phyloP scores from a whole-genome alignment of 1,140 invertebrate species.

The Neodiprion fabricii region DNA sequence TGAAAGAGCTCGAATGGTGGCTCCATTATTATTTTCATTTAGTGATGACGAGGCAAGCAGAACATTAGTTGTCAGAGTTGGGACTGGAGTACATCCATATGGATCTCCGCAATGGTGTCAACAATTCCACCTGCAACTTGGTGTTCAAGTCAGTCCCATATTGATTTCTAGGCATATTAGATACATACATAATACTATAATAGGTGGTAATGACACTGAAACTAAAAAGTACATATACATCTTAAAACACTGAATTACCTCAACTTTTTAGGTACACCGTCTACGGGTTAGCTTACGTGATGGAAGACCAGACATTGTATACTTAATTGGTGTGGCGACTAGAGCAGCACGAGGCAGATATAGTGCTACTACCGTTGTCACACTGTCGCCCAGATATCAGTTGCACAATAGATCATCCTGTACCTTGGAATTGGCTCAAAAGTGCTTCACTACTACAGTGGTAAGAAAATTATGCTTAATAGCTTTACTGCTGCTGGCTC shows the following conservation, averaged over 20 bases:
- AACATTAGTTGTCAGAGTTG: conserved; percentile 70
- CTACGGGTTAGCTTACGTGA: conserved; percentile 70
- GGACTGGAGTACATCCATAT: conserved; percentile 70
- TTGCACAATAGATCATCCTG: conserved; percentile 89
- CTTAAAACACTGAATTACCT: conserved; percentile 13
- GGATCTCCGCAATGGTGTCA: conserved; percentile 80
- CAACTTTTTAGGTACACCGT: conserved; percentile 66
- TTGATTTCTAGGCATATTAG: too few relatives aligned
- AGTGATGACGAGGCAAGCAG: conserved; percentile 82
- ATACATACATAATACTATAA: conserved; percentile 33
- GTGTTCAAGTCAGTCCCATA: conserved; percentile 66
- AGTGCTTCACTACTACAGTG: conserved; percentile 72
- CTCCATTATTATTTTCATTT: conserved; percentile 94
- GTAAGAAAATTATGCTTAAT: conserved; percentile 42
- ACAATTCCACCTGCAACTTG: conserved; percentile 81
- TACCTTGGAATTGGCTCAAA: conserved; percentile 87
- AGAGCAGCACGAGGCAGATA: conserved; percentile 86
- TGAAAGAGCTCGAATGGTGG: conserved; percentile 89
- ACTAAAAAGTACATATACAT: conserved; percentile 41
- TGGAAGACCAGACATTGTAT: conserved; percentile 73
- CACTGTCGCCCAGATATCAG: conserved; percentile 90
- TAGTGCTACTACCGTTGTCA: conserved; percentile 89
- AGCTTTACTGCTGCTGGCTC: conserved; percentile 13
- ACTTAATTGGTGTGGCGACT: conserved; percentile 87
- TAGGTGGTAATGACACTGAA: conserved; percentile 32